Conservation (phyloP, 2,113 vertebrate species). For the Barnardius zonarius region DNA sequence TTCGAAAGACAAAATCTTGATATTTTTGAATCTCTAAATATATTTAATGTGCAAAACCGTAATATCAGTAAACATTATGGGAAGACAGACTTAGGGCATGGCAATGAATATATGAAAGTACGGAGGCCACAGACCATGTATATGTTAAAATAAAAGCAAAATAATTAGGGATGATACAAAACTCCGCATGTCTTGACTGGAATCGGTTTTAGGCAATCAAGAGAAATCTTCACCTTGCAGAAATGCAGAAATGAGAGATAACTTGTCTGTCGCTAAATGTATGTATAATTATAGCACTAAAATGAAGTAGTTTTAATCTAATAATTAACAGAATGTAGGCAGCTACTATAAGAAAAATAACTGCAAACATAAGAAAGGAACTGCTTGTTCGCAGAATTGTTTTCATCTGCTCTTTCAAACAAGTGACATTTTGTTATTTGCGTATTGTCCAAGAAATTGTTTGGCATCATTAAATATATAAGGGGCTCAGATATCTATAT, state of each 20-base stretch:
- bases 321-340: background rate
- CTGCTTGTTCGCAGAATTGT: background rate
- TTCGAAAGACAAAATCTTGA: background rate
- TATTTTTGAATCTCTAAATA: background rate
- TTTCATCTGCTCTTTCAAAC: background rate
- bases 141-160: background rate
- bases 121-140: background rate
- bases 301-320: background rate
- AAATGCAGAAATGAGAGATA: background rate
- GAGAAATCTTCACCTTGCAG: background rate
- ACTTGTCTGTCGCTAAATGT: background rate
- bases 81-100: background rate
- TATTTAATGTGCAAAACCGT: rapidly evolving
- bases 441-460: slow-evolving; percentile 55
- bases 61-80: background rate
- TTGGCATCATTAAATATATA: slow-evolving; percentile 66
- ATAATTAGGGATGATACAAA: background rate
- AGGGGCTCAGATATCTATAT: slow-evolving; percentile 70
- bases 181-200: background rate
- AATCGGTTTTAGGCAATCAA: background rate
- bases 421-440: background rate
- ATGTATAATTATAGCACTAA: background rate
- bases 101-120: background rate
- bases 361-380: background rate
- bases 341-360: background rate